Evolutionary conservation across 37 sponge, comb jelly and placozoan genomes (phyloP).

Genomic region (Tethya wilhelma): DNA sequence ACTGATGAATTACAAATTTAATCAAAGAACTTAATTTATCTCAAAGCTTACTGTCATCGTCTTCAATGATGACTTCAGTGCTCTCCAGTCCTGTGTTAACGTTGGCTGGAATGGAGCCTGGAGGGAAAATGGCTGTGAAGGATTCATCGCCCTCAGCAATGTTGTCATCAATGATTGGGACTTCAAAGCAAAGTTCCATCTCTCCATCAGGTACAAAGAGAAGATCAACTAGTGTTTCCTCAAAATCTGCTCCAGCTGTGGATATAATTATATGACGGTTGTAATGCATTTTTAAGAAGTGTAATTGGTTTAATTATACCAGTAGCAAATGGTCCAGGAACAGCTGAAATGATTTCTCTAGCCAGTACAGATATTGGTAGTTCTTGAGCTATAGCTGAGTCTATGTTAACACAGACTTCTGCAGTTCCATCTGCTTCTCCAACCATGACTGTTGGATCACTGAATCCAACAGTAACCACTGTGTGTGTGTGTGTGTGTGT

Average conservation of each 20-base stretch:
- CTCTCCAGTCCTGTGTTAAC: not conserved
- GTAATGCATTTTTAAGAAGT: no score
- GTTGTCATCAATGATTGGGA: slow-evolving; percentile 18
- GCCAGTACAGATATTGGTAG: no score
- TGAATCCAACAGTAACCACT: not conserved
- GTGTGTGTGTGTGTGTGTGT: not conserved
- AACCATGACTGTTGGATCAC: not conserved
- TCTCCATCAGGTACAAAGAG: not conserved
- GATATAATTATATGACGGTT: no score
- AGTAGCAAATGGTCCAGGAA: no score
- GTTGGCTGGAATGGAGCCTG: not conserved
- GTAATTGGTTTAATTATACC: no score
- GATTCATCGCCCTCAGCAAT: slow-evolving; percentile 35
- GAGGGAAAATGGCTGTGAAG: not conserved
- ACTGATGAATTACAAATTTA: no score
- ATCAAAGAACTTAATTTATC: no score
- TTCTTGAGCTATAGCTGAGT: no score
- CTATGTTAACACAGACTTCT: no score
- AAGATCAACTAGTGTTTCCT: no score
- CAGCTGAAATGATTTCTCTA: no score
- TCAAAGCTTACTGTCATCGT: slow-evolving; percentile 23
- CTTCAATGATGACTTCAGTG: slow-evolving; percentile 16
- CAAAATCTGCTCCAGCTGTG: no score
- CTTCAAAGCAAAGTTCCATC: not conserved
- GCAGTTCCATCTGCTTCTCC: not conserved